Evolutionary conservation across 2,797 vertebrate genomes (phyloP).

Genomic region (Borostomias antarcticus): DNA sequence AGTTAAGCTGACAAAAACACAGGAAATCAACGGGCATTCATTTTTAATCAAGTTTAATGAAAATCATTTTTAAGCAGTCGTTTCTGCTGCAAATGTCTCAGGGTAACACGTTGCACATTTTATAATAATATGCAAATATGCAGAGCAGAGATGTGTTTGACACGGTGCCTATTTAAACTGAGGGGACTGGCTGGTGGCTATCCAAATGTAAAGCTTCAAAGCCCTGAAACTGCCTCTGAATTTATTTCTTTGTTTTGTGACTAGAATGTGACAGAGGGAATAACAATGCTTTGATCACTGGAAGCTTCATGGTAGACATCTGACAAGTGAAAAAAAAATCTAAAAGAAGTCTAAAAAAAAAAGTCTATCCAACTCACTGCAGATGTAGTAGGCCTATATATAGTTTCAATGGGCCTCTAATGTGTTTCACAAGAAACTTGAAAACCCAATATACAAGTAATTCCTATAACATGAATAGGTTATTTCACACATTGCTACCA

Average conservation of each 20-base stretch:
- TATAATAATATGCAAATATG: conserved; percentile 27
- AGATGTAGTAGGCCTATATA: too few relatives aligned
- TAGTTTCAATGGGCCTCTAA: neutral
- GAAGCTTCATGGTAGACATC: too few relatives aligned
- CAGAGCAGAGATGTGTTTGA: conserved; percentile 34
- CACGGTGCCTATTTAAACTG: conserved; percentile 28
- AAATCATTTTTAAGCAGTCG: conserved; percentile 52
- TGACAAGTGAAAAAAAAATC: too few relatives aligned
- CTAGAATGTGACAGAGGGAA: conserved; percentile 2
- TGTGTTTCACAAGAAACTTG: neutral
- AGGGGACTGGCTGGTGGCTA: conserved; percentile 40
- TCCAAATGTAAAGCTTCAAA: conserved; percentile 43
- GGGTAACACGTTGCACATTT: conserved; percentile 40
- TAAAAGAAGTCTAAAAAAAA: too few relatives aligned
- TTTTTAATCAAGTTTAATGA: conserved; percentile 56
- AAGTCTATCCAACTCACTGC: too few relatives aligned
- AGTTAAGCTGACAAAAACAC: conserved; percentile 52
- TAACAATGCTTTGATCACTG: too few relatives aligned
- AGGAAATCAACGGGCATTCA: conserved; percentile 53
- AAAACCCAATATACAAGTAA: neutral
- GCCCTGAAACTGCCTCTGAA: conserved; percentile 34
- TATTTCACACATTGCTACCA: neutral
- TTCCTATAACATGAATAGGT: neutral
- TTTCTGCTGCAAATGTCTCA: conserved; percentile 42
- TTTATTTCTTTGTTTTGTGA: conserved; percentile 40